These are phyloP conservation scores for Protonibea diacanthus DNA, from an alignment of 2,797 vertebrate genomes.

Conservation along the genomic window DNA sequence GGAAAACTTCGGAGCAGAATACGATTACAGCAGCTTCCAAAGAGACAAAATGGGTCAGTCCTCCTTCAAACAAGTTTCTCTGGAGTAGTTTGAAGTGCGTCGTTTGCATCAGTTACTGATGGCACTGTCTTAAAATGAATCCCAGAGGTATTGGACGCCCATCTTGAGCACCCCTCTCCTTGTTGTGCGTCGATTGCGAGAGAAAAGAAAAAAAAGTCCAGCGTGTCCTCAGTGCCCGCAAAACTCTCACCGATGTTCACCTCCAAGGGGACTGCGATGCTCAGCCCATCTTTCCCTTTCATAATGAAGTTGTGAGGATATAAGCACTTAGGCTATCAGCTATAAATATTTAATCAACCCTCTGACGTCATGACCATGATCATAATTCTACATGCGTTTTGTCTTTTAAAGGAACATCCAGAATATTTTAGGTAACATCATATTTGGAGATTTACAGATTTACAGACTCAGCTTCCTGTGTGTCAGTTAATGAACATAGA, in stretches of 20 bases:
- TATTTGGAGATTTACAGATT: conserved; percentile 1
- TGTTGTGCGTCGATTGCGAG: conserved; percentile 5
- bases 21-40: neutral
- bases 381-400: conserved; percentile 77
- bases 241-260: conserved; percentile 42
- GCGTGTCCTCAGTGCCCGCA: conserved; percentile 30
- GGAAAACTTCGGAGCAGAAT: conserved; percentile 54
- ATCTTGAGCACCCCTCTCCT: conserved; percentile 13
- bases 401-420: conserved; percentile 75
- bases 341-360: conserved; percentile 87
- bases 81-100: conserved; percentile 44
- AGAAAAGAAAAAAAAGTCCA: conserved; percentile 42
- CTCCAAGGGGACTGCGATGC: conserved; percentile 39
- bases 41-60: conserved; percentile 8
- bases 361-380: conserved; percentile 89
- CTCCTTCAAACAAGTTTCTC: conserved; percentile 42
- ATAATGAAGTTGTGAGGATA: conserved; percentile 76
- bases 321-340: conserved; percentile 60
- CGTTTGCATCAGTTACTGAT: conserved; percentile 16
- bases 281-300: conserved; percentile 62
- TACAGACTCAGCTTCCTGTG: neutral
- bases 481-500: neutral
- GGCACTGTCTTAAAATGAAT: conserved; percentile 24
- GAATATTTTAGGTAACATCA: conserved; percentile 10
- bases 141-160: conserved; percentile 30